phyloP scores from a whole-genome alignment of 2,888 invertebrate species.

The Unio pictorum region DNA sequence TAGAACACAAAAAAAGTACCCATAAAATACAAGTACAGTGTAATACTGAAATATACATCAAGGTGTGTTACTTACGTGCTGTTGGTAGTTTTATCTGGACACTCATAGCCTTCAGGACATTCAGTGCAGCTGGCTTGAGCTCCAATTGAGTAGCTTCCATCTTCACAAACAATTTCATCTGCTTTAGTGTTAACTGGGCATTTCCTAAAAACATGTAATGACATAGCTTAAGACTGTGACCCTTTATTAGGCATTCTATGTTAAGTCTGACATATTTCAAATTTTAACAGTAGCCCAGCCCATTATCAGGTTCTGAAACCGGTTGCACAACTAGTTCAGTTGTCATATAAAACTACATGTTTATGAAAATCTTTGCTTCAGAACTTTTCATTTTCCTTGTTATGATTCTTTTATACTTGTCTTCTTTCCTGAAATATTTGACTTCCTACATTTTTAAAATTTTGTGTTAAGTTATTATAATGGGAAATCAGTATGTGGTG shows the following conservation, averaged over 20 bases:
- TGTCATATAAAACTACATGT: too few species aligned
- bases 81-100: conserved; percentile 48
- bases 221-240: not conserved
- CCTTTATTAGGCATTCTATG: not conserved
- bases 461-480: too few species aligned
- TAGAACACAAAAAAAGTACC: too few species aligned
- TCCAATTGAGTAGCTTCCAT: conserved; percentile 60
- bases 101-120: conserved; percentile 63
- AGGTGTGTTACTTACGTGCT: conserved; percentile 45
- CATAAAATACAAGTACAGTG: too few species aligned
- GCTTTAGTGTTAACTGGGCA: conserved; percentile 49
- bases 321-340: not conserved
- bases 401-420: too few species aligned
- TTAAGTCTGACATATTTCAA: not conserved
- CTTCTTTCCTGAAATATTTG: too few species aligned
- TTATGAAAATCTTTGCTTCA: not conserved
- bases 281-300: not conserved
- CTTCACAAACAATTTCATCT: conserved; percentile 44
- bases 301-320: not conserved
- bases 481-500: too few species aligned
- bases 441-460: too few species aligned
- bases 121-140: conserved; percentile 60
- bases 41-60: not conserved
- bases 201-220: conserved; percentile 31
- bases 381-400: too few species aligned